Evolutionary conservation across 2,888 invertebrate genomes (phyloP), one percentile per base, ranked within the genome.

Genomic region (Papilio demoleus): DNA sequence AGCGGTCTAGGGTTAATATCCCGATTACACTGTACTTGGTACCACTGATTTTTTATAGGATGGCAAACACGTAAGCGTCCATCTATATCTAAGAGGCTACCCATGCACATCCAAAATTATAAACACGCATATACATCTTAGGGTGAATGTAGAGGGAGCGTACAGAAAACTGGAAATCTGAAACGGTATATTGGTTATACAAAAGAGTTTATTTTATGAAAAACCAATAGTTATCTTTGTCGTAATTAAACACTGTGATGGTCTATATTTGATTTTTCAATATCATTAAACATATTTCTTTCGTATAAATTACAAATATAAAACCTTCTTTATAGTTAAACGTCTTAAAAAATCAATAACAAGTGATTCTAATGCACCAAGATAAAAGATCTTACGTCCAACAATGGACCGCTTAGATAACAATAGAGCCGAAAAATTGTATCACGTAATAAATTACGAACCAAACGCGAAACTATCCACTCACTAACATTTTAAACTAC

Each of bases 371-470:
- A 34, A 53, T 42, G 45, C 34, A 62, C 45, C 31, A 40, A 56
- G 58, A 22, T 47, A 56, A 22, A 50, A n/a, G n/a, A 76, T 76
- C 75, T 73, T 80, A 80, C 76, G 77, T 76, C 76, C 76, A 74
- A 75, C 77, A 83, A 81, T 78, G 78, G 74, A 75, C 70, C 80
- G 80, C 78, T 77, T 78, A 63, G 56, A 63, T 56, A 58, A 67
- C 67, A 63, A 62, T 68, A 14, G 62, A 63, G 11, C 34, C 42
- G 45, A 75, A 81, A 80, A 85, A 85, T 82, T 76, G 77, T 74
- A 72, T 86, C 88, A 88, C 88, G 89, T 88, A 88, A 84, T 82
- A 78, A 77, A 87, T 88, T 85, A 79, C 78, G 19, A 62, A 42
- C 69, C 71, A 70, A 77, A 78, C 68, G 63, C 50, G 38, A 63